Percentiles rank a stretch among this genome's conserved stretches.
Evolutionary conservation across 1,140 invertebrate species (phyloP).

Genomic region (Augochlora pura): DNA sequence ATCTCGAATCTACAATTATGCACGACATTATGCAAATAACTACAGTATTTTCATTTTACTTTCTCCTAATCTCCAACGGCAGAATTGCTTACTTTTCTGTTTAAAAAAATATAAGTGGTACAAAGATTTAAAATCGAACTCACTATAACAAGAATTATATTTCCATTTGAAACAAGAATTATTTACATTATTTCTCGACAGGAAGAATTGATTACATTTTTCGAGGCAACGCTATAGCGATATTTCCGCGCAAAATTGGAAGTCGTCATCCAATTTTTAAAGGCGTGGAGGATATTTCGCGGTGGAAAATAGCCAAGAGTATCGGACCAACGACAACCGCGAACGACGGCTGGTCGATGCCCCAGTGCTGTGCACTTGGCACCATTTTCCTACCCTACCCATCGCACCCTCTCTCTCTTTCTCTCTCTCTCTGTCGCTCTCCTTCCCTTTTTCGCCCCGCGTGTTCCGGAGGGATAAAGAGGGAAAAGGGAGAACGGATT

Average conservation of each 20-base stretch:
- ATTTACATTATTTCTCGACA: no score
- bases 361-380: slow-evolving; percentile 64
- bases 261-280: background rate
- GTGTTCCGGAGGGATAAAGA: slow-evolving; percentile 7
- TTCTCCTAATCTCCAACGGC: no score
- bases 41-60: no score
- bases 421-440: slow-evolving; percentile 13
- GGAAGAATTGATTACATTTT: no score
- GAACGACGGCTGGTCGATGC: slow-evolving; percentile 61
- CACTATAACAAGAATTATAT: no score
- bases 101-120: no score
- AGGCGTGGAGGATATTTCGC: slow-evolving; percentile 7
- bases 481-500: slow-evolving; percentile 40
- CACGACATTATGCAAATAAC: no score
- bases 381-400: slow-evolving; percentile 63
- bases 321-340: slow-evolving; percentile 46
- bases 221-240: no score
- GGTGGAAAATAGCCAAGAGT: slow-evolving; percentile 48
- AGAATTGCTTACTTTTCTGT: no score
- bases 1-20: no score
- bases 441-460: slow-evolving; percentile 22
- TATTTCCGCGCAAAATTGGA: background rate
- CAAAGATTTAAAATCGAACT: no score
- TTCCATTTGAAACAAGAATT: no score
- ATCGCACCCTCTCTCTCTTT: background rate